phyloP scores from a whole-genome alignment of 2,888 invertebrate species.

The Sympetrum striolatum region DNA sequence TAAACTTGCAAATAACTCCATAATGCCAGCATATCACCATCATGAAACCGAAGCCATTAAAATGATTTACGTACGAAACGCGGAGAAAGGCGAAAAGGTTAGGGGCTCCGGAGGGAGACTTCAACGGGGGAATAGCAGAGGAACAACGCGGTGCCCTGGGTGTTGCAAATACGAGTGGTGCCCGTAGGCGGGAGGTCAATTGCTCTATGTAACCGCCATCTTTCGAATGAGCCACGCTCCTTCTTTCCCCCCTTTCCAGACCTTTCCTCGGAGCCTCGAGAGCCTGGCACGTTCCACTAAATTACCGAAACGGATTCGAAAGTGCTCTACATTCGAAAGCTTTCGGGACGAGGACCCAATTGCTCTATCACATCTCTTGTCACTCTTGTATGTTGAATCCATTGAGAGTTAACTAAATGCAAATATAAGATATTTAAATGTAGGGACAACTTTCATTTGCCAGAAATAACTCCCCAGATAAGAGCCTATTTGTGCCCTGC shows the following conservation, averaged over 20 bases:
- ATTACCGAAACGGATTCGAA: constrained; percentile 40
- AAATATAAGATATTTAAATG: too few species aligned
- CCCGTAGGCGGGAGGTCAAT: constrained; percentile 31
- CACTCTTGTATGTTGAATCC: too few species aligned
- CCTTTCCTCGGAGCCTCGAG: constrained; percentile 19
- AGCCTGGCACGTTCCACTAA: constrained; percentile 39
- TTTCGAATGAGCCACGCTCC: constrained; percentile 2
- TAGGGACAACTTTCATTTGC: too few species aligned
- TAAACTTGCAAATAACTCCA: not conserved
- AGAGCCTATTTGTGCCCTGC: too few species aligned
- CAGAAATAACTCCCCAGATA: too few species aligned
- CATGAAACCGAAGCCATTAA: not conserved
- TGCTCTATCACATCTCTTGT: too few species aligned
- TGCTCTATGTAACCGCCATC: constrained; percentile 20
- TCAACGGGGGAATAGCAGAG: not conserved
- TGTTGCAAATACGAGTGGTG: constrained; percentile 10
- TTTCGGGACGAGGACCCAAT: not conserved
- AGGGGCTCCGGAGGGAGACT: not conserved
- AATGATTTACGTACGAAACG: not conserved
- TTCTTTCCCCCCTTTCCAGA: not conserved
- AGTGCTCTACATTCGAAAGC: constrained; percentile 31
- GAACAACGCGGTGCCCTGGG: not conserved
- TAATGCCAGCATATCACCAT: not conserved
- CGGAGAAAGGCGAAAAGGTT: not conserved
- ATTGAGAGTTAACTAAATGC: too few species aligned